Base-by-base conservation (phyloP, 2,113 vertebrate genomes). In the Otocyon megalotis region DNA sequence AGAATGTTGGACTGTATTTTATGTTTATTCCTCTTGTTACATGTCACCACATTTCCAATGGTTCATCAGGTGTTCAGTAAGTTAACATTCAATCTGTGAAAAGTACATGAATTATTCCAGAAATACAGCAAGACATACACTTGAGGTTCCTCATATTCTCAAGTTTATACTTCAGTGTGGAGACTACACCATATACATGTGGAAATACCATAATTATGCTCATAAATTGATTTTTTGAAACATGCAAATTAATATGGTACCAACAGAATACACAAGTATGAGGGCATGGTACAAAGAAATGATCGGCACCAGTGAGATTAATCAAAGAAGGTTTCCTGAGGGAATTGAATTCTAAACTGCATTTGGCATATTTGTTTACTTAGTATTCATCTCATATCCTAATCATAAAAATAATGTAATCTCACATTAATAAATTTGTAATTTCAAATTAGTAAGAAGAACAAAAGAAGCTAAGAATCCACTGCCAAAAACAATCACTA, bases 341-440 rank as follows among this genome's bases (percentile, higher is more conserved):
- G n/a, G 22, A 86, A 87, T 63, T 87, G 63, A 97, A 97, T 96
- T 97, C 83, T 92, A 96, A 96, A 69, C 43, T 92, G 62, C 93
- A 96, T 95, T 95, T 94, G 56, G 87, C 63, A 62, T 93, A 94
- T 83, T 94, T 96, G 81, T 90, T 95, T 93, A 88, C 60, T 54
- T 92, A 86, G 77, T 50, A 91, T 26, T 86, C 7, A 0, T 72
- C 94, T 96, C 43, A 95, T 87, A 92, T 97, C 96, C 84, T 96
- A 95, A 96, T 94, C 95, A 94, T 76, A 96, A 94, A 97, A 69
- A 24, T 86, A 89, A 87, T 94, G 12, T 37, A 94, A 89, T 92
- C 54, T 82, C 24, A 50, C 50, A 26, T 56, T n/a, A 93, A 81
- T 87, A 88, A 53, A 88, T 88, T 90, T 82, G n/a, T 26, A 95